These are phyloP conservation scores for Trichosurus vulpecula DNA, from an alignment of 2,797 vertebrate genomes.

Conservation along the genomic window DNA sequence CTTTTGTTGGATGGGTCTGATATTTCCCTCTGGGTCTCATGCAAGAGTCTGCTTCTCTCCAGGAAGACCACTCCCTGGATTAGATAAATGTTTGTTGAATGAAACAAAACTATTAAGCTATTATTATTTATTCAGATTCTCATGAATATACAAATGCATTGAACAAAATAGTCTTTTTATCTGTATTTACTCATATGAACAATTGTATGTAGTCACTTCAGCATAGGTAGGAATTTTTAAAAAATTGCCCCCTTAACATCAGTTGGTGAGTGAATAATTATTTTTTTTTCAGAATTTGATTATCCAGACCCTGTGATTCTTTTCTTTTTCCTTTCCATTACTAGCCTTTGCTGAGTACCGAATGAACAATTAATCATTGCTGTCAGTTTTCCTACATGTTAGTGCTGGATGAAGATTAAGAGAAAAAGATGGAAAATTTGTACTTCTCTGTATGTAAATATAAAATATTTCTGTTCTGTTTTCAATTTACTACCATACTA, in stretches of 20 bases:
- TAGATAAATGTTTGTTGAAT: slow-evolving; percentile 8
- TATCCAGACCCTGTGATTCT: not conserved
- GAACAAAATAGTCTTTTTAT: slow-evolving; percentile 5
- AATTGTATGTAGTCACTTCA: not conserved
- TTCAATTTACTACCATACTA: not conserved
- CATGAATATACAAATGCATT: not conserved
- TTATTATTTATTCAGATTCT: not conserved
- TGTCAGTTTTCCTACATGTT: not conserved
- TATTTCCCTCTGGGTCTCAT: slow-evolving; percentile 9
- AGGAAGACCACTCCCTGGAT: not conserved
- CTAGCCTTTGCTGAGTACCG: not conserved
- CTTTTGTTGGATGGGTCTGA: not conserved
- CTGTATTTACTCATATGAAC: not conserved
- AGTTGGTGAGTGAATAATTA: not conserved
- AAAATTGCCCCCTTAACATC: not conserved
- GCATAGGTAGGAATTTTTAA: not conserved
- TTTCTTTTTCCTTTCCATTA: not conserved
- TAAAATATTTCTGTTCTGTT: not conserved
- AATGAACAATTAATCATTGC: not conserved
- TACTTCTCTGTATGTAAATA: not conserved
- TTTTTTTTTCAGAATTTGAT: not conserved
- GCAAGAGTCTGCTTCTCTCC: slow-evolving; percentile 1
- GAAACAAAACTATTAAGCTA: not conserved
- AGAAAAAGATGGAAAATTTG: not conserved
- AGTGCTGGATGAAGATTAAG: not conserved